Percentiles rank a stretch among this genome's conserved stretches.
These are phyloP conservation scores for Mesocricetus auratus DNA, from an alignment of 2,113 vertebrate genomes.

Conservation along the genomic window DNA sequence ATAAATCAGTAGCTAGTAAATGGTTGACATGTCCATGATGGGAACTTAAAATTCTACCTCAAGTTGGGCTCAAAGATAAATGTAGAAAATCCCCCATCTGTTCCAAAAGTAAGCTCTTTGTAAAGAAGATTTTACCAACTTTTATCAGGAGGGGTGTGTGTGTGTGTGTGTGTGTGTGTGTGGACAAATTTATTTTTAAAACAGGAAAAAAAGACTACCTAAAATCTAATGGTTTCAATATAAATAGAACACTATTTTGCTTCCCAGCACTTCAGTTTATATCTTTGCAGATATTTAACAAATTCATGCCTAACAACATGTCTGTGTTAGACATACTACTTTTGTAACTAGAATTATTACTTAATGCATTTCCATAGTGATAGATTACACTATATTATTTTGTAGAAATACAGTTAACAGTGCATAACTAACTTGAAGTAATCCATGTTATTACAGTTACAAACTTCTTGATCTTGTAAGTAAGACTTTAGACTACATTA, in stretches of 20 bases:
- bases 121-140: background rate
- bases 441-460: background rate
- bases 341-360: slow-evolving; percentile 7
- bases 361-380: slow-evolving; percentile 16
- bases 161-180: background rate
- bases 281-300: background rate
- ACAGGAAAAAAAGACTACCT: background rate
- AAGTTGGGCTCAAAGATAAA: background rate
- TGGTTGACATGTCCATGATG: background rate
- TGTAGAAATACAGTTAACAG: slow-evolving; percentile 39
- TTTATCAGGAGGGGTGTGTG: background rate
- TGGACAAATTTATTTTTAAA: background rate
- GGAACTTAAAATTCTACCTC: slow-evolving; percentile 12
- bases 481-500: slow-evolving; percentile 6
- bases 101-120: background rate
- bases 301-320: background rate
- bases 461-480: slow-evolving; percentile 30
- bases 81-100: background rate
- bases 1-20: slow-evolving; percentile 16
- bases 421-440: background rate
- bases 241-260: slow-evolving; percentile 1
- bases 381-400: background rate
- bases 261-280: background rate
- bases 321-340: background rate
- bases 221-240: slow-evolving; percentile 7